Percentiles rank a stretch among this genome's conserved stretches.
These are phyloP conservation scores for Sebastes baramenuke DNA, from an alignment of 2,797 vertebrate genomes.

Conservation along the genomic window DNA sequence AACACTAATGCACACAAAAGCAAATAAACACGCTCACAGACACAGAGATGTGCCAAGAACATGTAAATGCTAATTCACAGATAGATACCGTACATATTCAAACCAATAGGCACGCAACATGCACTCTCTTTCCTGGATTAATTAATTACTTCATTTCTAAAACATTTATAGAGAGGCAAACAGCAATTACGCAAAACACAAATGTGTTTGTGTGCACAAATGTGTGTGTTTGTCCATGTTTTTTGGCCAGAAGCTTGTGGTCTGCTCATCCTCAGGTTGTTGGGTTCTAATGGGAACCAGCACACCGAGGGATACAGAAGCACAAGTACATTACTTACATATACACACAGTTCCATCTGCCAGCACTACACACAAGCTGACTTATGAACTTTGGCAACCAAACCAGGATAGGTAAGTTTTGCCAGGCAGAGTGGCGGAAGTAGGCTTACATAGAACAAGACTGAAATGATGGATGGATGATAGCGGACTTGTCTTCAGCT, in stretches of 20 bases:
- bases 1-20: not conserved
- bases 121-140: not conserved
- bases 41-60: not conserved
- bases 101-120: not conserved
- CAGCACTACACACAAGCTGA: slow-evolving; percentile 18
- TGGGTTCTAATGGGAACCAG: slow-evolving; percentile 40
- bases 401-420: not conserved
- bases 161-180: not conserved
- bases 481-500: not conserved
- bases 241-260: slow-evolving; percentile 5
- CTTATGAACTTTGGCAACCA: not conserved
- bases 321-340: not conserved
- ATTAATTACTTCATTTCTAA: not conserved
- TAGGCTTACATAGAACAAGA: not conserved
- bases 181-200: not conserved
- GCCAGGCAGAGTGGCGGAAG: slow-evolving; percentile 10
- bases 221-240: not conserved
- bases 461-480: slow-evolving; percentile 25
- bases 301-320: slow-evolving; percentile 6
- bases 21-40: not conserved
- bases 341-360: slow-evolving; percentile 10
- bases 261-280: slow-evolving; percentile 18
- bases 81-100: not conserved
- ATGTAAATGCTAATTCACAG: not conserved
- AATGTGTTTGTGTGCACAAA: not conserved